phyloP scores from a whole-genome alignment of 1,140 invertebrate genomes.

The Maconellicoccus hirsutus region DNA sequence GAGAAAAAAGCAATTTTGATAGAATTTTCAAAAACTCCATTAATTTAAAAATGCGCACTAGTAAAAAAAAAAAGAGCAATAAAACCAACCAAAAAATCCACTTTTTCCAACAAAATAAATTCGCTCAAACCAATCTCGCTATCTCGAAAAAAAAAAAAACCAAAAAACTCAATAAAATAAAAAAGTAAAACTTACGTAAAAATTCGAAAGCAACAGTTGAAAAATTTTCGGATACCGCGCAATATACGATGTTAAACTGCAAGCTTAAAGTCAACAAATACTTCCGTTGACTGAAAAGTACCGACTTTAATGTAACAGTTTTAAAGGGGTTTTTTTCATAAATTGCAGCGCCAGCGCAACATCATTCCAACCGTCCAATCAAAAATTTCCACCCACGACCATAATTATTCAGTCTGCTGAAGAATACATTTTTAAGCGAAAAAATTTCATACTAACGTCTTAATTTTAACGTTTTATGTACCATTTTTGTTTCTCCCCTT shows the following conservation, averaged over 20 bases:
- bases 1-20: too few relatives aligned
- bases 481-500: too few relatives aligned
- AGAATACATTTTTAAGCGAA: neutral
- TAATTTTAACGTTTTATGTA: too few relatives aligned
- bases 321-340: conserved; percentile 15
- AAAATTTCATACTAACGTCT: too few relatives aligned
- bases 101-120: too few relatives aligned
- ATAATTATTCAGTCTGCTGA: conserved; percentile 3
- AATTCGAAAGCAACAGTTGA: conserved; percentile 12
- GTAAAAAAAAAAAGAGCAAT: too few relatives aligned
- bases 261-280: conserved; percentile 18
- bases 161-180: neutral
- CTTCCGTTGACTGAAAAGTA: conserved; percentile 19
- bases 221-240: neutral
- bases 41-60: too few relatives aligned
- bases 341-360: conserved; percentile 20
- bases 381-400: conserved; percentile 14
- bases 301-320: conserved; percentile 15
- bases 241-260: conserved; percentile 14
- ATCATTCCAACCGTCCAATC: neutral
- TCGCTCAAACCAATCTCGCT: too few relatives aligned
- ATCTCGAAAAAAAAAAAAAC: neutral
- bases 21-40: too few relatives aligned
- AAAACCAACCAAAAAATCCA: too few relatives aligned
- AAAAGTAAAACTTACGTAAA: conserved; percentile 10